Percentiles rank a stretch among this genome's conserved stretches.
These are phyloP conservation scores for Cryptotermes secundus DNA, from an alignment of 1,140 invertebrate species.

Conservation along the genomic window DNA sequence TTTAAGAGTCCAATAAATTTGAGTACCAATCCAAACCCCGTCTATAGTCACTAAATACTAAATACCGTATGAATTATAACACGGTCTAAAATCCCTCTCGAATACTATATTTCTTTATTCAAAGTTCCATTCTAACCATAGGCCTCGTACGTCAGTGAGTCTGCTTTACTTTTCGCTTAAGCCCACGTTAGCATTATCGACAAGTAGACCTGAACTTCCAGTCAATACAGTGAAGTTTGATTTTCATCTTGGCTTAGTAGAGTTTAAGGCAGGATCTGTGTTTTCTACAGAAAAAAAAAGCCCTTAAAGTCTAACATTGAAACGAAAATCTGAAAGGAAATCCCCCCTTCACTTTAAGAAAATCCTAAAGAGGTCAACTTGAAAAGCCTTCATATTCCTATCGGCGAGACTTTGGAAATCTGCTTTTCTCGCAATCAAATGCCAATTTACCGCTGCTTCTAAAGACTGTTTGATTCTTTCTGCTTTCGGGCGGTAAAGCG, in stretches of 20 bases:
- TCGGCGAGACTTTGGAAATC: not conserved
- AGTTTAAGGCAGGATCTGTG: not conserved
- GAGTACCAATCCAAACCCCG: too few relatives aligned
- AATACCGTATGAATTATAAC: too few relatives aligned
- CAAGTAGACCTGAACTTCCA: not conserved
- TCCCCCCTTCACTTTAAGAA: not conserved
- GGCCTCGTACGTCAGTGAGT: too few relatives aligned
- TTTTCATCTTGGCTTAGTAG: not conserved
- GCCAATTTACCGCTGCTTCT: not conserved
- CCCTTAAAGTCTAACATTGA: not conserved
- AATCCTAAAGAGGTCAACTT: constrained; percentile 11
- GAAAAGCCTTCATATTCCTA: constrained; percentile 3
- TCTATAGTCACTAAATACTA: too few relatives aligned
- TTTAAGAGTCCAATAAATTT: too few relatives aligned
- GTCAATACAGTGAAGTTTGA: not conserved
- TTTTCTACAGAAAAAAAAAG: not conserved
- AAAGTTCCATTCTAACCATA: too few relatives aligned
- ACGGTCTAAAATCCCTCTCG: too few relatives aligned
- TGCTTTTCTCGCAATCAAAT: constrained; percentile 1
- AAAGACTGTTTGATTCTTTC: constrained; percentile 19
- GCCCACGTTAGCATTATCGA: not conserved
- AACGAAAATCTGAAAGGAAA: not conserved
- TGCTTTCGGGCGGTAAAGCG: not conserved
- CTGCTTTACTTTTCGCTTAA: too few relatives aligned
- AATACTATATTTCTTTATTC: too few relatives aligned